These are phyloP conservation scores for Ochotona curzoniae DNA, from an alignment of 2,113 vertebrate genomes.

Conservation along the genomic window DNA sequence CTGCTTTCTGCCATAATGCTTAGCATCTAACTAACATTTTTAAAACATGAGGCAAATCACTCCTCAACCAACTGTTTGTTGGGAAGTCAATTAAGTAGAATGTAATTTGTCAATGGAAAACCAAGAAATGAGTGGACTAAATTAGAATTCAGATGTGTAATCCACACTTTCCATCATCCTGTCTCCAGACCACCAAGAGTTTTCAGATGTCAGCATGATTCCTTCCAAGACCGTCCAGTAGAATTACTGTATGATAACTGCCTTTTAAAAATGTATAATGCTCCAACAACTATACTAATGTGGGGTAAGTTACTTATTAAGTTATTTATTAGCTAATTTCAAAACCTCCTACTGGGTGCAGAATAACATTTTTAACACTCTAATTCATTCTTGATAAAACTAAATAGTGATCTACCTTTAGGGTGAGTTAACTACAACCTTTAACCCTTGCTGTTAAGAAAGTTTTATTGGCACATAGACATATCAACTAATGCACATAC, in stretches of 20 bases:
- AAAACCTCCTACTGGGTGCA: neutral
- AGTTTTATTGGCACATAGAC: neutral
- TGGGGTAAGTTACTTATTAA: neutral
- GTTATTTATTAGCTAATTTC: neutral
- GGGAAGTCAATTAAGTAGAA: slow-evolving; percentile 58
- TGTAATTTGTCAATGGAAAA: slow-evolving; percentile 72
- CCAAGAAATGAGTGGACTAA: slow-evolving; percentile 50
- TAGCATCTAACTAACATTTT: slow-evolving; percentile 43
- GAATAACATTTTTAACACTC: neutral
- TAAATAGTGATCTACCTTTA: slow-evolving; percentile 28
- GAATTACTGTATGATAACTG: slow-evolving; percentile 15
- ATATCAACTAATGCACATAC: neutral
- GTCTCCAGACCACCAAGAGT: slow-evolving; percentile 49
- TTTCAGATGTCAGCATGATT: slow-evolving; percentile 48
- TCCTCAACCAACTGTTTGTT: slow-evolving; percentile 57
- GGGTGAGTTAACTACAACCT: neutral
- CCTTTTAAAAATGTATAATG: slow-evolving; percentile 39
- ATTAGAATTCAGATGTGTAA: slow-evolving; percentile 61
- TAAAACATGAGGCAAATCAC: slow-evolving; percentile 67
- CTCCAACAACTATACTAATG: neutral
- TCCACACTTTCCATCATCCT: slow-evolving; percentile 3
- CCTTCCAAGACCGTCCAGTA: slow-evolving; percentile 21
- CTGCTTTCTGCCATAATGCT: slow-evolving; percentile 44
- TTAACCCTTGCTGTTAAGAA: neutral
- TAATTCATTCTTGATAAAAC: slow-evolving; percentile 33